phyloP scores from a whole-genome alignment of 2,888 invertebrate genomes.

The Thera obeliscata region DNA sequence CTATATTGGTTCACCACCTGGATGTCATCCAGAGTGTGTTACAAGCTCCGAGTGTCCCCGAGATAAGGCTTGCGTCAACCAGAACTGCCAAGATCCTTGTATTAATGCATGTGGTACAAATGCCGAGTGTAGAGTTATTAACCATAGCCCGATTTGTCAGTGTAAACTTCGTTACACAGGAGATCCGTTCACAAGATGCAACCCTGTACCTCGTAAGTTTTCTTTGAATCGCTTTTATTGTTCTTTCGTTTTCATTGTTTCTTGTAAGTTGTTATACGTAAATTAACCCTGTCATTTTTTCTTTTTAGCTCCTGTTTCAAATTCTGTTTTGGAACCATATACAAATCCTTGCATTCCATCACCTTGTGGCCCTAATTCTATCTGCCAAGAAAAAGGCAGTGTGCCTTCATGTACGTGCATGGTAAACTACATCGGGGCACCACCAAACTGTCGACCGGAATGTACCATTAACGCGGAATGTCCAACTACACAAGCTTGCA shows the following conservation, averaged over 20 bases:
- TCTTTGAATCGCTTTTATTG: not conserved
- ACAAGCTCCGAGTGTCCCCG: conserved; percentile 90
- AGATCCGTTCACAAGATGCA: conserved; percentile 87
- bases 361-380: conserved; percentile 89
- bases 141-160: conserved; percentile 91
- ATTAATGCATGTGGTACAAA: conserved; percentile 87
- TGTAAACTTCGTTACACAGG: conserved; percentile 87
- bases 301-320: conserved; percentile 71
- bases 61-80: conserved; percentile 89
- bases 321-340: conserved; percentile 76
- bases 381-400: conserved; percentile 84
- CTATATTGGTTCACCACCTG: conserved; percentile 89
- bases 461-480: conserved; percentile 90
- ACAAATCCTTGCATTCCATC: conserved; percentile 85
- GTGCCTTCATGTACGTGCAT: conserved; percentile 87
- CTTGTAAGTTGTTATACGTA: too few relatives aligned
- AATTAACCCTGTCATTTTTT: not conserved
- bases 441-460: conserved; percentile 88
- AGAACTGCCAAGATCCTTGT: conserved; percentile 92
- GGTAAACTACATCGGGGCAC: conserved; percentile 84
- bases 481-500: conserved; percentile 86
- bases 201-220: conserved; percentile 80
- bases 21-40: conserved; percentile 91
- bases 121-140: conserved; percentile 89
- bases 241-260: not conserved